Conservation (phyloP, 2,797 vertebrate genomes). For the Eulemur rubriventer region DNA sequence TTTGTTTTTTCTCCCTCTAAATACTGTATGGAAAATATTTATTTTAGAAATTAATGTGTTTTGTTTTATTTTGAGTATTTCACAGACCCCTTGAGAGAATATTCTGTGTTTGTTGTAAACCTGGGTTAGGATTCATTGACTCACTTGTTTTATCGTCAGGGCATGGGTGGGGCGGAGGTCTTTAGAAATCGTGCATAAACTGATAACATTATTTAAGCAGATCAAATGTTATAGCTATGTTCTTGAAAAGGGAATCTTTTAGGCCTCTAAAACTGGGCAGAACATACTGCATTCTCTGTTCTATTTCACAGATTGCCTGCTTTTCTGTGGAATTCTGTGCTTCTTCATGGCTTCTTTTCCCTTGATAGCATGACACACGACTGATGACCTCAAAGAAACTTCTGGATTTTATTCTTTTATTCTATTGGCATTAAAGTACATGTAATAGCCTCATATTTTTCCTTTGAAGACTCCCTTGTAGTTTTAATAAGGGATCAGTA, state of each 20-base stretch:
- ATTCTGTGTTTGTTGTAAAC: conserved; percentile 1
- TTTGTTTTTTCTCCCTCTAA: neutral
- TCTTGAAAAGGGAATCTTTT: neutral
- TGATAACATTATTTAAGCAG: neutral
- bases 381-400: conserved; percentile 36
- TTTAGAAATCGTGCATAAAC: conserved; percentile 7
- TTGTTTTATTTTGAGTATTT: conserved; percentile 43
- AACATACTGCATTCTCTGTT: neutral
- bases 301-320: neutral
- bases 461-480: neutral
- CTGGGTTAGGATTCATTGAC: conserved; percentile 15
- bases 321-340: conserved; percentile 38
- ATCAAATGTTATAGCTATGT: neutral
- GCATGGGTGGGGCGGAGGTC: neutral
- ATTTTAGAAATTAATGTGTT: conserved; percentile 31
- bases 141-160: conserved; percentile 32
- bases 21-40: conserved; percentile 9
- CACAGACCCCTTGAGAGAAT: conserved; percentile 23
- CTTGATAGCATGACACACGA: conserved; percentile 18
- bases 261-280: conserved; percentile 9
- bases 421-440: conserved; percentile 10
- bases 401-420: conserved; percentile 58
- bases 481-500: conserved; percentile 14
- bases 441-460: conserved; percentile 32
- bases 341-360: conserved; percentile 12